A percentile compares a stretch with the other conserved stretches of the same genome.
Conservation (phyloP, 2,888 invertebrate genomes). For the Tridacna crocea region DNA sequence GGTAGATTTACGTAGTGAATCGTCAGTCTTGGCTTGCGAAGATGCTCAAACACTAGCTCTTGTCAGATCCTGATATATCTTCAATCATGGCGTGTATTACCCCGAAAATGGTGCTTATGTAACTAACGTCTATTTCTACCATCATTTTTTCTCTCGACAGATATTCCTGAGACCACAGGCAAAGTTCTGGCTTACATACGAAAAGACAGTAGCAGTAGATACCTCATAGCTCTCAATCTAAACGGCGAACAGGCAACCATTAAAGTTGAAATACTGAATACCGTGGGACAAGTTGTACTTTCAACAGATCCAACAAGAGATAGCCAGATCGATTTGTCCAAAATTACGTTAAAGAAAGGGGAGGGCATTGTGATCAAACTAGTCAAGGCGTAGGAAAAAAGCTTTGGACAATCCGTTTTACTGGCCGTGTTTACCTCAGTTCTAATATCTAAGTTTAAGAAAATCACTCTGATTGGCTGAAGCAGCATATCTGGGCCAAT, state of each 20-base stretch:
- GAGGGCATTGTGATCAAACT: constrained; percentile 25
- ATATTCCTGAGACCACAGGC: background rate
- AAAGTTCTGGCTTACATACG: constrained; percentile 10
- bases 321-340: background rate
- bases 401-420: too few relatives aligned
- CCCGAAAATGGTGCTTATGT: too few relatives aligned
- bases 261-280: background rate
- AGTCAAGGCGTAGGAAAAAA: background rate
- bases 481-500: too few relatives aligned
- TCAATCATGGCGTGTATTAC: too few relatives aligned
- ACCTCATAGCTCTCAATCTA: constrained; percentile 13
- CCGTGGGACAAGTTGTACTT: background rate
- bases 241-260: background rate
- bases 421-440: too few relatives aligned
- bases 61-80: too few relatives aligned
- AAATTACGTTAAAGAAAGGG: constrained; percentile 21
- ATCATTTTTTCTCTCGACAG: background rate
- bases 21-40: too few relatives aligned
- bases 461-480: too few relatives aligned
- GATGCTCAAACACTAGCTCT: too few relatives aligned
- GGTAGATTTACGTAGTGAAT: too few relatives aligned
- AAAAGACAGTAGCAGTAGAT: background rate
- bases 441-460: too few relatives aligned
- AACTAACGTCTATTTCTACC: too few relatives aligned
- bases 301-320: background rate